phyloP scores from a whole-genome alignment of 37 sponge, comb jelly and placozoan species.

The Petrosia ficiformis region DNA sequence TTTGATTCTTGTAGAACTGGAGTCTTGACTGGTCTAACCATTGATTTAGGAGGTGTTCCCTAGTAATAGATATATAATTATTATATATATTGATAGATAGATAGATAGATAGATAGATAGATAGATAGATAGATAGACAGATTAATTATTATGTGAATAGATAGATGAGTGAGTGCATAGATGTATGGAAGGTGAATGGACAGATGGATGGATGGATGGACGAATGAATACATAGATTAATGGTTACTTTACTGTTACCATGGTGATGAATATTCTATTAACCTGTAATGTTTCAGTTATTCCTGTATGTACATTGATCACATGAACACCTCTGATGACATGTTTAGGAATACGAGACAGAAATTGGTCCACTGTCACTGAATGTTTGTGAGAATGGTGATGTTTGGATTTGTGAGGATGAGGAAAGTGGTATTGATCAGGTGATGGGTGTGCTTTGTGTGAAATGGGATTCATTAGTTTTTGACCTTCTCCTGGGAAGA shows the following conservation, averaged over 20 bases:
- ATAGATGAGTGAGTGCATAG: too few species aligned
- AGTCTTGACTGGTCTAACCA: slow-evolving; percentile 63
- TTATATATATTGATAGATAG: too few species aligned
- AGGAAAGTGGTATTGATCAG: background rate
- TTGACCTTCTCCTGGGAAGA: slow-evolving; percentile 76
- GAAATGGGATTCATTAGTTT: slow-evolving; percentile 50
- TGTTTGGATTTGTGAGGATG: background rate
- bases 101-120: too few species aligned
- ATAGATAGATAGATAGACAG: too few species aligned
- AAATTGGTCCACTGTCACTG: slow-evolving; percentile 65
- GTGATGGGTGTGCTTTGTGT: slow-evolving; percentile 19
- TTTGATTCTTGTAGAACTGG: slow-evolving; percentile 59
- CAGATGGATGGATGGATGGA: too few species aligned
- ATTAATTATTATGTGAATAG: too few species aligned
- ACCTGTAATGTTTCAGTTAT: slow-evolving; percentile 52
- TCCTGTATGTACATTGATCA: slow-evolving; percentile 84
- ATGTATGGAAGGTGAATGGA: too few species aligned
- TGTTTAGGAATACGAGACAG: slow-evolving; percentile 67
- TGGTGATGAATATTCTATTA: background rate
- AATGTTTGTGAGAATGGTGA: background rate
- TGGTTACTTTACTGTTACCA: background rate
- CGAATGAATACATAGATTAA: background rate
- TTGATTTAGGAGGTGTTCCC: background rate
- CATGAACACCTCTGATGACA: slow-evolving; percentile 76
- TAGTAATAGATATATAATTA: background rate